Evolutionary conservation across 2,113 vertebrate species (phyloP).

Genomic region (Heterotis niloticus): DNA sequence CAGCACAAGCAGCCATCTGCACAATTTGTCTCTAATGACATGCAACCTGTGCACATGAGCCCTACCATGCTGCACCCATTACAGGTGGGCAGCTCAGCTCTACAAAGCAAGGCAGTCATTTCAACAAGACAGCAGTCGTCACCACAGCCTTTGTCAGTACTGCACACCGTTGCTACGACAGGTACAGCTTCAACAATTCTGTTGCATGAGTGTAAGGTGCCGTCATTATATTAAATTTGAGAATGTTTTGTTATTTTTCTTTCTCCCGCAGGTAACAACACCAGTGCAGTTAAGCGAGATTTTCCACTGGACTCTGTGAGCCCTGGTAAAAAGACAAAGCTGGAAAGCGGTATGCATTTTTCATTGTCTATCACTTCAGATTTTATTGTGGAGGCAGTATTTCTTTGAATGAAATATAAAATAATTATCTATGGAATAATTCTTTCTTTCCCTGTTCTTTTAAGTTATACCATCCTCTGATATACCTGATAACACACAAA

Average conservation of each 20-base stretch:
- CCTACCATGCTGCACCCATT: slow-evolving; percentile 24
- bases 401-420: too few species aligned
- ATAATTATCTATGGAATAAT: neutral
- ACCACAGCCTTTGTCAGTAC: slow-evolving; percentile 10
- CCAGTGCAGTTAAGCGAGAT: slow-evolving; percentile 56
- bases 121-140: slow-evolving; percentile 5
- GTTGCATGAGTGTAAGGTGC: neutral
- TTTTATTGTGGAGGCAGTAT: neutral
- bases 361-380: slow-evolving; percentile 16
- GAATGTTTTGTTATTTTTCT: slow-evolving; percentile 16
- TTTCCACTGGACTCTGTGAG: slow-evolving; percentile 52
- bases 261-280: slow-evolving; percentile 46
- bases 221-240: neutral
- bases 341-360: slow-evolving; percentile 49
- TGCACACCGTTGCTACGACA: slow-evolving; percentile 7
- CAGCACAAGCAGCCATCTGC: slow-evolving; percentile 16
- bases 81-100: neutral
- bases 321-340: slow-evolving; percentile 63
- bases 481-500: slow-evolving; percentile 65
- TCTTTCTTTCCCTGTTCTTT: neutral
- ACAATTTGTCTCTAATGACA: slow-evolving; percentile 32
- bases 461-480: slow-evolving; percentile 15
- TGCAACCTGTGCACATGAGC: slow-evolving; percentile 34
- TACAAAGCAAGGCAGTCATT: slow-evolving; percentile 21
- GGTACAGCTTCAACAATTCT: slow-evolving; percentile 16